Conservation (phyloP, 2,113 vertebrate genomes). For the Chionomys nivalis region DNA sequence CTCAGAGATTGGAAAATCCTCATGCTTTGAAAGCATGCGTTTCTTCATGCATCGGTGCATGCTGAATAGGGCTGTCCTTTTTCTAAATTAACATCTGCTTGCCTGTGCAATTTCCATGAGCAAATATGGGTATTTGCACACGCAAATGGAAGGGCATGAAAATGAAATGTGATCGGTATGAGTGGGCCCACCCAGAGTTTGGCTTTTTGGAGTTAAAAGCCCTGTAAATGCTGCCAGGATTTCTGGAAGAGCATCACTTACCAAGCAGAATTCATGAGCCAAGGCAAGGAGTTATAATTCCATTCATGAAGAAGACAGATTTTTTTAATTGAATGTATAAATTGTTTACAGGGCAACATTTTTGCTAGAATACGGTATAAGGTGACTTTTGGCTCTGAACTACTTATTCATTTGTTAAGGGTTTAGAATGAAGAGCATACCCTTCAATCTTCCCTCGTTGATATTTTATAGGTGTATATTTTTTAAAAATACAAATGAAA, state of each 20-base stretch:
- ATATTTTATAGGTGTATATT: slow-evolving; percentile 8
- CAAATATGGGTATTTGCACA: slow-evolving; percentile 83
- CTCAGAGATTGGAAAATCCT: slow-evolving; percentile 48
- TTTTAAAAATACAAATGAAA: slow-evolving; percentile 26
- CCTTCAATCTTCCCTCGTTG: slow-evolving; percentile 14
- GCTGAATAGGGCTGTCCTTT: slow-evolving; percentile 71
- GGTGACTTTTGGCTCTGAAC: slow-evolving; percentile 22
- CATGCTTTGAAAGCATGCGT: slow-evolving; percentile 30
- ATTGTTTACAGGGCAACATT: slow-evolving; percentile 32
- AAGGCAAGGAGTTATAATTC: slow-evolving; percentile 62
- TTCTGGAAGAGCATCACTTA: slow-evolving; percentile 59
- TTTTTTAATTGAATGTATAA: not conserved
- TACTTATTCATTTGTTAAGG: slow-evolving; percentile 42
- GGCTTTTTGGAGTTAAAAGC: slow-evolving; percentile 71
- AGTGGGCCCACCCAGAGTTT: slow-evolving; percentile 59
- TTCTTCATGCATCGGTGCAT: slow-evolving; percentile 60
- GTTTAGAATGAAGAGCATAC: not conserved
- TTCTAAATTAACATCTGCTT: slow-evolving; percentile 75
- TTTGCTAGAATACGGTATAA: slow-evolving; percentile 18
- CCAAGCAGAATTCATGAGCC: slow-evolving; percentile 48
- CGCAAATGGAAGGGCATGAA: slow-evolving; percentile 77
- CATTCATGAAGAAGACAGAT: slow-evolving; percentile 8
- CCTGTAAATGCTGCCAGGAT: slow-evolving; percentile 56
- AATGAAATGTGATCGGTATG: slow-evolving; percentile 75
- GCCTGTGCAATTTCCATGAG: slow-evolving; percentile 82